Conservation (phyloP, 2,888 invertebrate genomes). For the Aromia moschata region DNA sequence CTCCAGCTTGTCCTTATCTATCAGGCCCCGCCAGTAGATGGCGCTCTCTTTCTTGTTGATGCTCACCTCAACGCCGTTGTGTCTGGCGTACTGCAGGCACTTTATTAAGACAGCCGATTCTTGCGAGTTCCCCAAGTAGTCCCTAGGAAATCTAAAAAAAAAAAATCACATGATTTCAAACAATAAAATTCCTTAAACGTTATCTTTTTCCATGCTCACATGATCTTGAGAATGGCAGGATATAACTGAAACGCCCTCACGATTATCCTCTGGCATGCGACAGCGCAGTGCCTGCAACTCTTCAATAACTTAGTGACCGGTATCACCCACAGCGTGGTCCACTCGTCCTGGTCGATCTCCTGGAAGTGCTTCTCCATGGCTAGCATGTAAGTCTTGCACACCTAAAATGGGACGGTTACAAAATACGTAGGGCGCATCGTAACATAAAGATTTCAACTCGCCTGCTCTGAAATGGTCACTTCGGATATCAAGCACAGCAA, state of each 20-base stretch:
- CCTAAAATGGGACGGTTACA: constrained; percentile 52
- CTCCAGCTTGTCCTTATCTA: constrained; percentile 65
- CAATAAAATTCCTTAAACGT: too few species aligned
- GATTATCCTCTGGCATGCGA: constrained; percentile 56
- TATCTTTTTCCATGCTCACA: constrained; percentile 50
- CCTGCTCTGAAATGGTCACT: constrained; percentile 39
- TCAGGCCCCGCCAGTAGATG: constrained; percentile 66
- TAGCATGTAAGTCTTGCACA: constrained; percentile 66
- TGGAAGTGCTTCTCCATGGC: constrained; percentile 65
- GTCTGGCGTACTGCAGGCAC: constrained; percentile 65
- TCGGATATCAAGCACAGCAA: constrained; percentile 38
- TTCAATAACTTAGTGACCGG: constrained; percentile 45
- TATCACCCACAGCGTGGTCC: constrained; percentile 65
- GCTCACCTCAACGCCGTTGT: constrained; percentile 59
- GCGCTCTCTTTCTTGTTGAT: constrained; percentile 44
- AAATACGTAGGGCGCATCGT: neutral
- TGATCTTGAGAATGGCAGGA: constrained; percentile 52
- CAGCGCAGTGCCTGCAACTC: constrained; percentile 53
- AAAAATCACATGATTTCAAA: neutral
- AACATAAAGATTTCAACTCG: constrained; percentile 22
- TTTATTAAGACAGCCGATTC: constrained; percentile 62
- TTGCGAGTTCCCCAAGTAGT: constrained; percentile 43
- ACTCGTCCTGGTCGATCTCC: constrained; percentile 57
- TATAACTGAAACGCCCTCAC: constrained; percentile 57
- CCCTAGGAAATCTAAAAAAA: constrained; percentile 45